Conservation (phyloP, 2,888 invertebrate genomes). For the Chloroclystis v-ata region DNA sequence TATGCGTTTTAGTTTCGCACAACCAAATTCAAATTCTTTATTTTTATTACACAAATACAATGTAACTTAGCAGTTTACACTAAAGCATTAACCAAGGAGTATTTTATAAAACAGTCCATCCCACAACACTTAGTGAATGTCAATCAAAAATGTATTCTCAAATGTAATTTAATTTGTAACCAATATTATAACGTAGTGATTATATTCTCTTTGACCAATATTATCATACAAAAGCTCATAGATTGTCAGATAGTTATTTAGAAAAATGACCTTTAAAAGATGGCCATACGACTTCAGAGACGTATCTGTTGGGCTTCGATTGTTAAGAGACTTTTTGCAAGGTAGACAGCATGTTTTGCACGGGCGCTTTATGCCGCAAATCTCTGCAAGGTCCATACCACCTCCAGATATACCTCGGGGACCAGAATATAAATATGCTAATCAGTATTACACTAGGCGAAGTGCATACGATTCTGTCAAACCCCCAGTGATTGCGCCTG, state of each 20-base stretch:
- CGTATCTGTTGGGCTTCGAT: constrained; percentile 44
- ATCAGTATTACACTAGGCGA: constrained; percentile 49
- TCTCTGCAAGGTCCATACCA: constrained; percentile 56
- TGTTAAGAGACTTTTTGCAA: constrained; percentile 50
- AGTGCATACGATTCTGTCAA: constrained; percentile 46
- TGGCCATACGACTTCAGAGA: constrained; percentile 46
- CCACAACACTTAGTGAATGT: too few species aligned
- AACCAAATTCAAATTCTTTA: too few species aligned
- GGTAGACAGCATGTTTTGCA: constrained; percentile 53
- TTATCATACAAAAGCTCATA: too few species aligned
- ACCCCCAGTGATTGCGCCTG: constrained; percentile 61
- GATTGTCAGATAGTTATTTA: too few species aligned
- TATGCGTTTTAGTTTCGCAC: too few species aligned
- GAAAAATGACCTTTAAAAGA: constrained; percentile 6
- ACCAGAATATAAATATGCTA: constrained; percentile 49
- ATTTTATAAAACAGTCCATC: too few species aligned
- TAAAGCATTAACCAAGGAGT: too few species aligned
- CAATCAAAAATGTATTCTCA: too few species aligned
- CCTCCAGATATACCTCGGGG: constrained; percentile 54
- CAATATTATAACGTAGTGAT: too few species aligned
- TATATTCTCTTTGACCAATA: background rate
- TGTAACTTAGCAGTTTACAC: too few species aligned
- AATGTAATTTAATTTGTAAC: too few species aligned
- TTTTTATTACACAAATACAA: too few species aligned
- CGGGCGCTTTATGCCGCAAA: constrained; percentile 45